Evolutionary conservation across 2,888 invertebrate species (phyloP).

Genomic region (Limnephilus rhombicus): DNA sequence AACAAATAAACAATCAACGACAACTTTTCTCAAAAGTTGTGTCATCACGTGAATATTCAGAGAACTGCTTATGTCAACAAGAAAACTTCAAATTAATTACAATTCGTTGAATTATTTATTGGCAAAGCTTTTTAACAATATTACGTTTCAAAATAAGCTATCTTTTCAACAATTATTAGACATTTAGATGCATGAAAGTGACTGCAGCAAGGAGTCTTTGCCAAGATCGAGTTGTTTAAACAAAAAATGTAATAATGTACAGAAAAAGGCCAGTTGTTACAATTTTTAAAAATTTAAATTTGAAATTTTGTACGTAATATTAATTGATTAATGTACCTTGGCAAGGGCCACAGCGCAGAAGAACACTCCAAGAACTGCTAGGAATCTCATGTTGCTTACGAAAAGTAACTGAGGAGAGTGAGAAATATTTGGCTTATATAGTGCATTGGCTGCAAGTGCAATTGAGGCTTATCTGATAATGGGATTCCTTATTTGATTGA

Average conservation of each 20-base stretch:
- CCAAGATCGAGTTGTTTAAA: background rate
- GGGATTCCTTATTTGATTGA: background rate
- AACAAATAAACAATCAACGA: background rate
- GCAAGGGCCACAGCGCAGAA: slow-evolving; percentile 13
- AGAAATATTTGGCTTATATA: background rate
- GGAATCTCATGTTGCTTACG: background rate
- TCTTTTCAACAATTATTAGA: too few relatives aligned
- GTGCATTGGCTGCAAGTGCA: background rate
- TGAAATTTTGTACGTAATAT: background rate
- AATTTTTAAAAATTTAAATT: background rate
- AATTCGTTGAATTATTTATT: too few relatives aligned
- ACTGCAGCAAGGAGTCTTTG: too few relatives aligned
- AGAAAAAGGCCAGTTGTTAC: background rate
- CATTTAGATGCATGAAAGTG: too few relatives aligned
- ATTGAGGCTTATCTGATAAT: background rate
- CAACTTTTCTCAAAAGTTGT: background rate
- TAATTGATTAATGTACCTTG: background rate
- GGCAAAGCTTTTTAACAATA: too few relatives aligned
- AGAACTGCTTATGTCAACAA: background rate
- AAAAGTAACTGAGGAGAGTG: background rate
- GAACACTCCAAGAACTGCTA: slow-evolving; percentile 6
- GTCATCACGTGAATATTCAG: background rate
- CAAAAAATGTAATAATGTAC: background rate
- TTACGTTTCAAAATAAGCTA: too few relatives aligned
- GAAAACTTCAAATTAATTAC: background rate